These are phyloP conservation scores for Ryuthela nishihirai DNA, from an alignment of 2,888 invertebrate genomes.

Conservation along the genomic window DNA sequence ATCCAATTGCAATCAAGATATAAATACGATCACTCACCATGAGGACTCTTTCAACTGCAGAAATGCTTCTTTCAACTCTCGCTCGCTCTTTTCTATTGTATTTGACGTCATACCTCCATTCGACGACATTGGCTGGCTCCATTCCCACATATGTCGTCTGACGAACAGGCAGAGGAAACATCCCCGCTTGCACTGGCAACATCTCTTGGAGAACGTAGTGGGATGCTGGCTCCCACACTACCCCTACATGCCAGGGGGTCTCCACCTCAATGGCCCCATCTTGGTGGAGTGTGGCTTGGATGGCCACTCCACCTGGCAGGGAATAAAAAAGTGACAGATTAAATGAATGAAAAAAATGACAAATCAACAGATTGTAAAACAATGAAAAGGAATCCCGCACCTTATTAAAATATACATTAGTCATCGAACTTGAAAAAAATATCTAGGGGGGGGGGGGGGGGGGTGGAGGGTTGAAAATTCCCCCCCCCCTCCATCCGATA, in stretches of 20 bases:
- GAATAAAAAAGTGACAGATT: no score
- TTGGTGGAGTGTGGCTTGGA: slow-evolving; percentile 39
- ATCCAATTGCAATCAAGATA: no score
- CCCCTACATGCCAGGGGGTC: slow-evolving; percentile 40
- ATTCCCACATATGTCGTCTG: slow-evolving; percentile 37
- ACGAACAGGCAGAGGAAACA: slow-evolving; percentile 41
- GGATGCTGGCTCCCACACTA: slow-evolving; percentile 41
- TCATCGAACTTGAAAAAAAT: no score
- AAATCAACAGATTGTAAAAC: no score
- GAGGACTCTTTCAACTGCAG: slow-evolving; percentile 40
- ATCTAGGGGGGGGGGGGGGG: no score
- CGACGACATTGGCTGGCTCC: slow-evolving; percentile 28
- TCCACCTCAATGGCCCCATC: slow-evolving; percentile 42
- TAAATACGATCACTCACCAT: no score
- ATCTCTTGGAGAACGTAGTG: slow-evolving; percentile 40
- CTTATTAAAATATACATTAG: no score
- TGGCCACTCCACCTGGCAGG: slow-evolving; percentile 30
- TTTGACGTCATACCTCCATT: slow-evolving; percentile 42
- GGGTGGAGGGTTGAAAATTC: no score
- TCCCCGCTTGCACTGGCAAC: slow-evolving; percentile 43
- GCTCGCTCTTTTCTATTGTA: slow-evolving; percentile 34
- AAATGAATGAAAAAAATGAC: no score
- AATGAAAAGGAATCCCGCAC: no score
- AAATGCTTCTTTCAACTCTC: slow-evolving; percentile 31
- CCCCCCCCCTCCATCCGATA: no score